Evolutionary conservation across 2,888 invertebrate genomes (phyloP), one percentile per base, ranked within the genome.

Genomic region (Melanostoma scalare): DNA sequence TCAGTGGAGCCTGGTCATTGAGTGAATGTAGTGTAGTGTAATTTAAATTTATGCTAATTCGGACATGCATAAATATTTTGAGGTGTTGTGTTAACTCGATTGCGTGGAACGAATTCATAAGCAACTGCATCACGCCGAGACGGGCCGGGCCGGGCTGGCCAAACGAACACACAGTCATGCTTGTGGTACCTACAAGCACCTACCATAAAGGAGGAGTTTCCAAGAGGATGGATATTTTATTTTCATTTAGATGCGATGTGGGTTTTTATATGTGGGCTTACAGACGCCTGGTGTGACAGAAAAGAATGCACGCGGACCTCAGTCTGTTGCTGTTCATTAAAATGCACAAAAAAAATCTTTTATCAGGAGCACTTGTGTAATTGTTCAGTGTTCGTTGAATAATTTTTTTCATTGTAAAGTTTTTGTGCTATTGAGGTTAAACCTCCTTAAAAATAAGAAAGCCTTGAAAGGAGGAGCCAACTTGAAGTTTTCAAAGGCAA

Each of bases 31-130:
- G 82, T 75, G 80, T 71, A 80, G 75, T 82, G 77, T 78, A 82
- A 82, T 82, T 82, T 78, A 82, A 82, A 82, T 82, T 78, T 82
- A 82, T 82, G 82, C 82, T 82, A 82, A 82, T 82, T 82, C 82
- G 77, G 78, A 78, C 73, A 73, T 82, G 78, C 82, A 82, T 82
- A 82, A 82, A 82, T 82, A 82, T 82, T 82, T 82, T 82, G 82
- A 82, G 82, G 82, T 82, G 82, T 82, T 82, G 82, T 82, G 82
- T 82, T 82, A 82, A 82, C 82, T 82, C 78, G 82, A 82, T 82
- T 78, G 82, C 82, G 78, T 82, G 82, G 82, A 82, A 78, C 78
- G 82, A 78, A 82, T 78, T 72, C 78, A 58, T 78, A 78, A 78
- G 78, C 73, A 73, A 77, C 71, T 81, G 81, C 46, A 6, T 6